Base-by-base conservation (phyloP, 2,797 vertebrate species). In the Silurus aristotelis region DNA sequence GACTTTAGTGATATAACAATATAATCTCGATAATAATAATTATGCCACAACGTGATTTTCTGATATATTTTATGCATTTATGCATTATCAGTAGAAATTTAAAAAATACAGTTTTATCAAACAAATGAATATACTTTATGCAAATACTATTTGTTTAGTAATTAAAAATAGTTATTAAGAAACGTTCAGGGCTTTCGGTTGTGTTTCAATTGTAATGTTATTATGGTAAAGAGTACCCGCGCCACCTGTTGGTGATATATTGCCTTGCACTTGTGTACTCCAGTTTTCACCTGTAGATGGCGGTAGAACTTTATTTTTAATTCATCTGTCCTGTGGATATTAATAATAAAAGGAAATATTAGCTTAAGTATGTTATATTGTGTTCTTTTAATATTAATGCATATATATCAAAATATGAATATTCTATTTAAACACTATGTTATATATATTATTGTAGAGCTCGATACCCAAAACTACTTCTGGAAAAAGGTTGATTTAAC, bases 161-260 rank as follows among this genome's bases (percentile, higher is more conserved):
- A 38, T 38, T 38, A 38, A 38, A 38, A 38, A 38, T 38, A 5
- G 38, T 5, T 38, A 38, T 38, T 38, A 38, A 38, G 6, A 70
- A 67, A 17, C 27, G 31, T 8, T 31, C 27, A 71, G 38, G 8
- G 1, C 38, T 43, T 19, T 71, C 38, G 5, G 8, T 4, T 46
- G 38, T 10, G 31, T 3, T 3, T 38, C 7, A 48, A 73, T 7
- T 8, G 13, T 25, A 31, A n/a, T 46, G 60, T 46, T 3, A 67
- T 31, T 58, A 8, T 13, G 60, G 6, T 46, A 12, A 48, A 83
- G 84, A 60, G 75, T 19, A 80, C 20, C 38, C 72, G 82, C 85
- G 87, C 79, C 84, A 81, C 60, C 89, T 88, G 22, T n/a, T 80
- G 87, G 83, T 31, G 4, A 19, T 9, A 63, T 1, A 31, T 31